Base-by-base conservation (phyloP, 2,113 vertebrate genomes). In the Cyphomyrus discorhynchus region DNA sequence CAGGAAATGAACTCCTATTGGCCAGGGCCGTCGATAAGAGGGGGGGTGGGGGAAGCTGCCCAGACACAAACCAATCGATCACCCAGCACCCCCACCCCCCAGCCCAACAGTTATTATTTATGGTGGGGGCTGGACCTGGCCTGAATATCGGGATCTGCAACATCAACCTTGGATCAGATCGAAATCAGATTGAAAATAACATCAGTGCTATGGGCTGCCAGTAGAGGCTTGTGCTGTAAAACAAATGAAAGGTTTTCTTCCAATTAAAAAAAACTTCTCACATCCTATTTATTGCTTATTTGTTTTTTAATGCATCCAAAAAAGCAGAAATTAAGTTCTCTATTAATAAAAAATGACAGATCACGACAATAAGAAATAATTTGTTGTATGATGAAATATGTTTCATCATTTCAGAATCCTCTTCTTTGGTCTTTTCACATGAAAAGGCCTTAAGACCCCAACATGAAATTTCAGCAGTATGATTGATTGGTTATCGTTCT, bases 401-500 rank as follows among this genome's bases (percentile, higher is more conserved):
- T 31, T 66, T 66, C 24, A 11, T 11, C 58, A 9, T 27, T 66
- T 11, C 58, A 66, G 58, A 66, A 27, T 66, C 8, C 2, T 11
- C 9, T 27, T 9, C 2, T n/a, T 66, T 66, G 58, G 10, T 31
- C 31, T 70, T 70, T 70, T 70, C n/a, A 27, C 9, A 27, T 13
- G 62, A 31, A 70, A 70, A 31, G 9, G 9, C n/a, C 62, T 66
- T 77, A 77, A 77, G 70, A 17, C 19, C 77, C 3, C 17, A 19
- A 15, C 15, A 42, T 62, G 53, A 47, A 21, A 49, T 13, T 50
- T 24, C 45, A 84, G 45, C 5, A 10, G 5, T 84, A 17, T 46
- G 21, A 84, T 46, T 46, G 21, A 84, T 46, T 84, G 24, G 96
- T 96, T 94, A 94, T 90, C 91, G 82, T 91, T 86, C 70, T 85